Evolutionary conservation across 2,888 invertebrate species (phyloP).

Genomic region (Xiphydria camelus): DNA sequence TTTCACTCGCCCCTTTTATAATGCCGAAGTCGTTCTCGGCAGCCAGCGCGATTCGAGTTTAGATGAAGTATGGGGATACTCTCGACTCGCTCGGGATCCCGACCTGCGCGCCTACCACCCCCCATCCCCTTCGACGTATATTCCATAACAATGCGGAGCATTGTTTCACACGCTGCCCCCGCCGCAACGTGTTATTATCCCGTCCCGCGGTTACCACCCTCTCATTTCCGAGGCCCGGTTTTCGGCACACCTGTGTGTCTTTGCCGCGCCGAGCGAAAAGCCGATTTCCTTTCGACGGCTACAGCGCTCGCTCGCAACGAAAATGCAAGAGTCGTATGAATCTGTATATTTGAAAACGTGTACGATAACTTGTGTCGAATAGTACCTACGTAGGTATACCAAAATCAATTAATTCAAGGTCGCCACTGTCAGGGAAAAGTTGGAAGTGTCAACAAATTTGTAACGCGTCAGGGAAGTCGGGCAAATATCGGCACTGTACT

Average conservation of each 20-base stretch:
- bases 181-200: constrained; percentile 24
- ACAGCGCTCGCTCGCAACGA: constrained; percentile 12
- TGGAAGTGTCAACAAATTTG: no score
- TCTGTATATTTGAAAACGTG: constrained; percentile 1
- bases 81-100: constrained; percentile 5
- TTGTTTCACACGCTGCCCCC: constrained; percentile 26
- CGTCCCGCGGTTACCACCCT: constrained; percentile 15
- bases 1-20: no score
- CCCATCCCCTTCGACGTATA: background rate
- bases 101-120: constrained; percentile 4
- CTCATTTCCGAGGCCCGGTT: constrained; percentile 20
- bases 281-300: background rate
- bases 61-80: constrained; percentile 13
- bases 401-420: no score
- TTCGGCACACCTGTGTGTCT: constrained; percentile 17
- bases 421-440: no score
- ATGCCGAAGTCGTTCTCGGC: no score
- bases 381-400: constrained; percentile 13
- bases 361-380: constrained; percentile 19
- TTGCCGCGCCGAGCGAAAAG: background rate
- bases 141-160: constrained; percentile 9
- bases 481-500: no score
- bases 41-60: constrained; percentile 2
- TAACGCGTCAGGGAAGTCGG: no score
- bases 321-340: background rate